A percentile compares a stretch with the other conserved stretches of the same genome.
phyloP scores from a whole-genome alignment of 2,797 vertebrate genomes.

The Enteromius trimaculatus region DNA sequence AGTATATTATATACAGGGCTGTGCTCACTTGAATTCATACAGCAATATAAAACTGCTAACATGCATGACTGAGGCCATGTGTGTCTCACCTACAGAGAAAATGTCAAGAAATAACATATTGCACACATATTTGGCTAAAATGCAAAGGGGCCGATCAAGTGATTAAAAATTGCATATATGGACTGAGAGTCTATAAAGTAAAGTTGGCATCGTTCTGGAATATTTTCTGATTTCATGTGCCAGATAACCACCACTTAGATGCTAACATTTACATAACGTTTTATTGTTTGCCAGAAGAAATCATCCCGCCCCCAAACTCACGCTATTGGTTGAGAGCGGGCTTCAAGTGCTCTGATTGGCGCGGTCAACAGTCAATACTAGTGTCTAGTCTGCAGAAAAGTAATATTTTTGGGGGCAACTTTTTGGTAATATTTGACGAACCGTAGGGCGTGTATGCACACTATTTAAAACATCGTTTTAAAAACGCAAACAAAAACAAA shows the following conservation, averaged over 20 bases:
- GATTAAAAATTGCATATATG: not conserved
- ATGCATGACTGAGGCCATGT: not conserved
- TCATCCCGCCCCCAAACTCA: not conserved
- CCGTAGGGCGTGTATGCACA: not conserved
- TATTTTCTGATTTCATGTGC: not conserved
- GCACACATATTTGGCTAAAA: not conserved
- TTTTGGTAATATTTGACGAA: not conserved
- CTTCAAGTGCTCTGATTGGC: not conserved
- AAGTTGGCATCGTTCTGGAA: not conserved
- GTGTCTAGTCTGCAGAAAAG: not conserved
- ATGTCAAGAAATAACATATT: not conserved
- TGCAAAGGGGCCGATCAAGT: not conserved
- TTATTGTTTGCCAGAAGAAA: not conserved
- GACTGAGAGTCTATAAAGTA: not conserved
- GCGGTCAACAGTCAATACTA: not conserved
- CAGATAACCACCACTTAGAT: not conserved
- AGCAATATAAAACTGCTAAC: not conserved
- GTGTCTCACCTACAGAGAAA: not conserved
- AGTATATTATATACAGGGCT: too few species aligned
- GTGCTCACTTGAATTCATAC: not conserved
- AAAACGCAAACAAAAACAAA: not conserved
- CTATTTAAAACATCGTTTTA: not conserved
- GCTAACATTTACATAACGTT: not conserved
- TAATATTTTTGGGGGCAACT: not conserved
- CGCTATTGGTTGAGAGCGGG: not conserved